Conservation (phyloP, 2,797 vertebrate genomes). For the Micrastur ruficollis region DNA sequence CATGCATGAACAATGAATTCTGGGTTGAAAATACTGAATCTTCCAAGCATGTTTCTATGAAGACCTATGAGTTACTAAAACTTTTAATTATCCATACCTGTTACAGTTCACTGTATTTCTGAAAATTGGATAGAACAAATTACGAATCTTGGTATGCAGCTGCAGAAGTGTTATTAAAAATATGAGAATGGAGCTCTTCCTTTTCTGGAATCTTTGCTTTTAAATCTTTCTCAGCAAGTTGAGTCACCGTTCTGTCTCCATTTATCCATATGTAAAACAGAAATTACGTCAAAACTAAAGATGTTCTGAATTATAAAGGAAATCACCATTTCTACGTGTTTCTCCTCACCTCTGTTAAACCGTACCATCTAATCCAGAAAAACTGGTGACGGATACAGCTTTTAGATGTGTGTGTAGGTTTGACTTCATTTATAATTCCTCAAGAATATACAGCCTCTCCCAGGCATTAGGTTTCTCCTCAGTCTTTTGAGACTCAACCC, state of each 20-base stretch:
- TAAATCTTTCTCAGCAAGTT: not conserved
- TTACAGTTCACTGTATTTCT: not conserved
- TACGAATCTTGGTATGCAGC: not conserved
- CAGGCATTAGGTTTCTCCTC: not conserved
- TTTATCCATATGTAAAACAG: not conserved
- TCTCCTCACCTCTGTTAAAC: not conserved
- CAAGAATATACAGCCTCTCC: not conserved
- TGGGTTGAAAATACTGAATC: not conserved
- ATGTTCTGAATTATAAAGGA: not conserved
- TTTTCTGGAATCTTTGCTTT: not conserved
- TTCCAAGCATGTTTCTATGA: not conserved
- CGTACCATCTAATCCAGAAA: not conserved
- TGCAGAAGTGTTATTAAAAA: not conserved
- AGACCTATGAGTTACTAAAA: not conserved
- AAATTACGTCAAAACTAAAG: not conserved
- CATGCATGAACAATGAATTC: not conserved
- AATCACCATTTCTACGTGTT: not conserved
- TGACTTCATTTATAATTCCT: not conserved
- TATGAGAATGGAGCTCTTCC: not conserved
- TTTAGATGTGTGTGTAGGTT: not conserved
- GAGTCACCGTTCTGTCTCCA: not conserved
- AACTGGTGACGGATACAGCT: rapidly evolving
- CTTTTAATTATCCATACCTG: not conserved
- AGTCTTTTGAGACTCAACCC: not conserved
- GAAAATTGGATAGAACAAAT: not conserved